A percentile compares a stretch with the other conserved stretches of the same genome.
Evolutionary conservation across 2,113 vertebrate species (phyloP).

Genomic region (Diphyllodes magnificus): DNA sequence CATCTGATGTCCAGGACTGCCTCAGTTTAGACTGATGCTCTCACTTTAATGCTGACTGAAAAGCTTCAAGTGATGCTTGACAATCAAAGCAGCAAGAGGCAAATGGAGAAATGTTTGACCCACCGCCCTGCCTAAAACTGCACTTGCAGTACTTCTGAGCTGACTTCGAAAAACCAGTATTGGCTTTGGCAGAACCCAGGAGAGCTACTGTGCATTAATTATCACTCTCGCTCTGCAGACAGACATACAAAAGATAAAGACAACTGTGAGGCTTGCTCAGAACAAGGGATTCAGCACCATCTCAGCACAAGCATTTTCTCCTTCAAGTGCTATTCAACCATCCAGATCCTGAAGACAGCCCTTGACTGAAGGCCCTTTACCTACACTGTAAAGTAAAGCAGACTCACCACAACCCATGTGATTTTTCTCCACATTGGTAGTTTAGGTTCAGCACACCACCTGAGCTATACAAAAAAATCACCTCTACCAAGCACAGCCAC

Average conservation of each 20-base stretch:
- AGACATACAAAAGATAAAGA: neutral
- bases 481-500: neutral
- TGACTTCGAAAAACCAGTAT: neutral
- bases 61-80: constrained; percentile 4
- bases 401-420: neutral
- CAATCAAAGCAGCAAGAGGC: constrained; percentile 1
- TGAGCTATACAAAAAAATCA: neutral
- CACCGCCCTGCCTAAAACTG: neutral
- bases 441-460: neutral
- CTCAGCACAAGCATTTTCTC: neutral
- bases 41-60: neutral
- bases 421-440: neutral
- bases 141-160: neutral
- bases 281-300: neutral
- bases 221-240: neutral
- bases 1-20: neutral
- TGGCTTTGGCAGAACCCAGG: constrained; percentile 33
- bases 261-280: neutral
- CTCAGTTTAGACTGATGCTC: neutral
- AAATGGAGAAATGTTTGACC: neutral
- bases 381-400: neutral
- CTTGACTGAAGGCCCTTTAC: neutral
- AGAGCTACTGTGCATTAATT: constrained; percentile 29
- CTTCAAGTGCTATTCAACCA: neutral
- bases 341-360: neutral